Base-by-base conservation (phyloP, 2,113 vertebrate genomes). In the Gallinago paraguaiae region DNA sequence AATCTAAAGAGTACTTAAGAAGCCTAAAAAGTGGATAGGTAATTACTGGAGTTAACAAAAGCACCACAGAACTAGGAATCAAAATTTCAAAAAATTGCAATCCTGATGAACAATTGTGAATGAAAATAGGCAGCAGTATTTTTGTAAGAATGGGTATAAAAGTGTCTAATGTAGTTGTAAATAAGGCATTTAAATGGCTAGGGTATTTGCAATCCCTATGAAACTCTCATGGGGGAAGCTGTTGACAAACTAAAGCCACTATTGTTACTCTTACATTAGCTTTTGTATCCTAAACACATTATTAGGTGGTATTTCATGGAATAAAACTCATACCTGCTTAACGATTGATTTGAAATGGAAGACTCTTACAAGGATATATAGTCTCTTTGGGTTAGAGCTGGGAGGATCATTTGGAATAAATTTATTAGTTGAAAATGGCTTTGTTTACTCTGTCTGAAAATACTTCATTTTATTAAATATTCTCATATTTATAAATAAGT, bases 201-300 rank as follows among this genome's bases (percentile, higher is more conserved):
- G 54, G 67, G 93, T 64, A 93, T 94, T 85, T 92, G 92, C 84
- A 95, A 77, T 61, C 67, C 87, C 93, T 33, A 31, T 67, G 92
- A 59, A 95, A 95, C 54, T 94, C 94, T 90, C 94, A 45, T 37
- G 94, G 85, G 91, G 85, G 63, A 93, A 93, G 84, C 87, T 96
- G 89, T 86, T 96, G 93, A 97, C 93, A 96, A 96, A 96, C 91
- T 93, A 95, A 97, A 96, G 87, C 75, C 10, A 17, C 93, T 94
- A 24, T 74, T 88, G 89, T 85, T 93, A 57, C 74, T 90, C 91
- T 88, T 93, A 61, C 67, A 91, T 91, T 95, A 96, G 87, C 84
- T 95, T 91, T 94, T 94, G 90, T 95, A 89, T 90, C 96, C 90
- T 92, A 94, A 97, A 94, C 93, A 96, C 82, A 88, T 95, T 92